Evolutionary conservation across 2,888 invertebrate genomes (phyloP).

Genomic region (Parnassius glacialis): DNA sequence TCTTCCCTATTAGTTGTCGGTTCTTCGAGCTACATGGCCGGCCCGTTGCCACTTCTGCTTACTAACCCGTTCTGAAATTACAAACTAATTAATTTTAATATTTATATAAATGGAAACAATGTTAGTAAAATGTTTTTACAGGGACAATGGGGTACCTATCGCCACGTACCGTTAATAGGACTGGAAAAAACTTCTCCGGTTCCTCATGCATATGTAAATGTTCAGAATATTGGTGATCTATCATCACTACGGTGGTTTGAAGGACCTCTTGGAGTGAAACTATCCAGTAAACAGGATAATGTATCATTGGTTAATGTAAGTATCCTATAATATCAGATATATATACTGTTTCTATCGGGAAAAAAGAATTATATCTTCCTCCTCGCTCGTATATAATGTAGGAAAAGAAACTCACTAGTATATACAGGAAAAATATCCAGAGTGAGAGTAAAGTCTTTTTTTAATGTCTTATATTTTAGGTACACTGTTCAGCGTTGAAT

Average conservation of each 20-base stretch:
- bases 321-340: background rate
- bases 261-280: conserved; percentile 1
- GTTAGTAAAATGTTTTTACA: background rate
- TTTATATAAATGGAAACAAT: background rate
- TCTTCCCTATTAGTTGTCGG: no score
- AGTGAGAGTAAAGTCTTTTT: no score
- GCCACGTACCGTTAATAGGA: conserved; percentile 10
- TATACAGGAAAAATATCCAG: no score
- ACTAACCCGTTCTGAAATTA: background rate
- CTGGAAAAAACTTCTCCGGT: background rate
- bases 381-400: no score
- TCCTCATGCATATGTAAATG: conserved; percentile 15
- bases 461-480: background rate
- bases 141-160: conserved; percentile 21
- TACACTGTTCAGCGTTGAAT: conserved; percentile 83
- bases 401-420: no score
- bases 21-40: no score
- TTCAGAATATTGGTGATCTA: conserved; percentile 20
- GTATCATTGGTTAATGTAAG: background rate
- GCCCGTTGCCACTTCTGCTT: no score
- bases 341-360: no score
- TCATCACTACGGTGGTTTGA: conserved; percentile 19
- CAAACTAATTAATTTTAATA: background rate
- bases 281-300: background rate
- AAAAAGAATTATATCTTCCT: no score